Percentiles rank a stretch among this genome's conserved stretches.
Evolutionary conservation across 2,797 vertebrate species (phyloP).

Genomic region (Ctenopoma multispine): DNA sequence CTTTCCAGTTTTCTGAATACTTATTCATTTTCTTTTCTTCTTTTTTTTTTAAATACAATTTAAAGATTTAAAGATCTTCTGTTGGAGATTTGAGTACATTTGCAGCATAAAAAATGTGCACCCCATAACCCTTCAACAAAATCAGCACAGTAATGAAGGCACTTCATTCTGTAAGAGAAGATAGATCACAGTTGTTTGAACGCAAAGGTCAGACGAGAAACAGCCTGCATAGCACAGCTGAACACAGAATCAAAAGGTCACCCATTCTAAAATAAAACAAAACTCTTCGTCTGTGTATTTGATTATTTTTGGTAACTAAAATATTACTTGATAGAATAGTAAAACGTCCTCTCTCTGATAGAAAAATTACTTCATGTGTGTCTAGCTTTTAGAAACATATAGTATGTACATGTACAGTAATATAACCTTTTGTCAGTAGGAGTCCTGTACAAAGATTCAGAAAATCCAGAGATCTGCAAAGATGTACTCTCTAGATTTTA

Average conservation of each 20-base stretch:
- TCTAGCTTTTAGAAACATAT: conserved; percentile 79
- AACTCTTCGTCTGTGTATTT: conserved; percentile 43
- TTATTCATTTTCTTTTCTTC: conserved; percentile 23
- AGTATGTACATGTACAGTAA: conserved; percentile 76
- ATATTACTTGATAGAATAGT: conserved; percentile 78
- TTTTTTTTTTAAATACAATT: conserved; percentile 53
- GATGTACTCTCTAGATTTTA: conserved; percentile 35
- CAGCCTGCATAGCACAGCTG: conserved; percentile 85
- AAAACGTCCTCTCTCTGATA: conserved; percentile 78
- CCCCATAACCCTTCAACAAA: conserved; percentile 86
- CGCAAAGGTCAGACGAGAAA: conserved; percentile 83
- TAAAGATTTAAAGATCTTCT: conserved; percentile 34
- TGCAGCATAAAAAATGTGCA: conserved; percentile 86
- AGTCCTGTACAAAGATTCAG: conserved; percentile 73
- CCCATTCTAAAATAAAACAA: conserved; percentile 28
- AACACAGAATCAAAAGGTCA: conserved; percentile 57
- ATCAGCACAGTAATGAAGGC: conserved; percentile 92
- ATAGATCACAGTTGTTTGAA: conserved; percentile 89
- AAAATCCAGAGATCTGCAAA: conserved; percentile 52
- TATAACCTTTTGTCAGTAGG: conserved; percentile 64
- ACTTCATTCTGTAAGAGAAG: conserved; percentile 94
- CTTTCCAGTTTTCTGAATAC: conserved; percentile 11
- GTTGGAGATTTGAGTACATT: conserved; percentile 80
- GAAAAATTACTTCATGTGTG: conserved; percentile 79
- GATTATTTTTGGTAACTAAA: conserved; percentile 81